Evolutionary conservation across 2,797 vertebrate species (phyloP).

Genomic region (Cyclopterus lumpus): DNA sequence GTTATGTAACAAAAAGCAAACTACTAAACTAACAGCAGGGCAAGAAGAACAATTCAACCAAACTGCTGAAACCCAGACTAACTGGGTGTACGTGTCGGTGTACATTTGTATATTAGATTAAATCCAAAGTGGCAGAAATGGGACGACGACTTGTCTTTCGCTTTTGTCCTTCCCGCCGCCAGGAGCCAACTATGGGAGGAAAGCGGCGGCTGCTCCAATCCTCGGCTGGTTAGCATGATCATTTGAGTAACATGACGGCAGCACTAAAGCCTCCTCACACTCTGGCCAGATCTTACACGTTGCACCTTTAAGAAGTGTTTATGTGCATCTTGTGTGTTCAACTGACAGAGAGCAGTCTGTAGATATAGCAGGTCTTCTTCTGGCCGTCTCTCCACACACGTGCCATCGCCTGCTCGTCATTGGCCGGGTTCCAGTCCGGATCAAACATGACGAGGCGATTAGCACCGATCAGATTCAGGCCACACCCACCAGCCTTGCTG

Average conservation of each 20-base stretch:
- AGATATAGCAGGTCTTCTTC: slow-evolving; percentile 97
- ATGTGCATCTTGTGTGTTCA: background rate
- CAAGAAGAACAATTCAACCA: background rate
- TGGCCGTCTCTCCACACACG: slow-evolving; percentile 97
- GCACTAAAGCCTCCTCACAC: background rate
- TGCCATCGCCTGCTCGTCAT: slow-evolving; percentile 98
- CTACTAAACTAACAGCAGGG: background rate
- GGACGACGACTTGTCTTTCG: background rate
- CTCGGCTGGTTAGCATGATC: background rate
- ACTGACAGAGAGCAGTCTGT: slow-evolving; percentile 93
- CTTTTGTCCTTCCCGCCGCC: no score
- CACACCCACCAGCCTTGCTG: slow-evolving; percentile 97
- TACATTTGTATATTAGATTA: background rate
- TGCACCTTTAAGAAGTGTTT: background rate
- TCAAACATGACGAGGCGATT: slow-evolving; percentile 98
- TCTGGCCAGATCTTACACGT: background rate
- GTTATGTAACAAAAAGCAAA: background rate
- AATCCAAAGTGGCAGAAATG: background rate
- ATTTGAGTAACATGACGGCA: background rate
- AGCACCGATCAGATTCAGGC: slow-evolving; percentile 96
- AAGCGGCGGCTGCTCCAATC: no score
- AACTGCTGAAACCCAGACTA: background rate
- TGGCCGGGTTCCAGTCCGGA: slow-evolving; percentile 98
- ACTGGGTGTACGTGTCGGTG: background rate
- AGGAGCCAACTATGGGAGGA: background rate